Conservation (phyloP, 1,140 invertebrate genomes). For the Drosophila nigrodunni region DNA sequence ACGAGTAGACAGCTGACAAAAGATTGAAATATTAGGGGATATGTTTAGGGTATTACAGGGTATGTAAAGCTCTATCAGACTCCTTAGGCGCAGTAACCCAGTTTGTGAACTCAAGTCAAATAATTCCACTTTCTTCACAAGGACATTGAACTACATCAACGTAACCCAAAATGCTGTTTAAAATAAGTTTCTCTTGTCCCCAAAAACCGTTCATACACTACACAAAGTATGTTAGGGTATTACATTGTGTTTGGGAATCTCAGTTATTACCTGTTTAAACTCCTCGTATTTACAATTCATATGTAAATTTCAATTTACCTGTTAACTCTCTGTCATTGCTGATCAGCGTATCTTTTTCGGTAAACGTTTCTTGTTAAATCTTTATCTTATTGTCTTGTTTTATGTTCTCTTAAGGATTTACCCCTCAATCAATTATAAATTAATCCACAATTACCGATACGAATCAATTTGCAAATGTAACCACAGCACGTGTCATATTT, state of each 20-base stretch:
- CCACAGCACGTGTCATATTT: constrained; percentile 26
- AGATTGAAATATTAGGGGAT: neutral
- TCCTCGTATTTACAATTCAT: neutral
- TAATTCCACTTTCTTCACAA: neutral
- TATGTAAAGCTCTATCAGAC: neutral
- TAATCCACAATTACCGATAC: constrained; percentile 55
- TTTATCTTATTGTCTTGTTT: neutral
- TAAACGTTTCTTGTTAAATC: constrained; percentile 17
- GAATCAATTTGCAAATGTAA: constrained; percentile 40
- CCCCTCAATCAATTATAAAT: constrained; percentile 24
- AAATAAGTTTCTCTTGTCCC: neutral
- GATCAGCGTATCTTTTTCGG: neutral
- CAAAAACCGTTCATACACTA: too few relatives aligned
- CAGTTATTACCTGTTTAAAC: neutral
- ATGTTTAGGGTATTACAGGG: neutral
- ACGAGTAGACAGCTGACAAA: constrained; percentile 1
- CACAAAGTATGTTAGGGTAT: neutral
- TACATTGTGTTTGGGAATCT: neutral
- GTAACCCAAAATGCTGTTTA: too few relatives aligned
- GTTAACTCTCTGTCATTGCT: constrained; percentile 1
- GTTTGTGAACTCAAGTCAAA: neutral
- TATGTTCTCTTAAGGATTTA: neutral
- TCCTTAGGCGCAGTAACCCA: neutral
- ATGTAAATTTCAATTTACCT: neutral
- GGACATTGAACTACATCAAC: neutral